phyloP scores from a whole-genome alignment of 2,113 vertebrate species.

The Oxygymnocypris stewartii region DNA sequence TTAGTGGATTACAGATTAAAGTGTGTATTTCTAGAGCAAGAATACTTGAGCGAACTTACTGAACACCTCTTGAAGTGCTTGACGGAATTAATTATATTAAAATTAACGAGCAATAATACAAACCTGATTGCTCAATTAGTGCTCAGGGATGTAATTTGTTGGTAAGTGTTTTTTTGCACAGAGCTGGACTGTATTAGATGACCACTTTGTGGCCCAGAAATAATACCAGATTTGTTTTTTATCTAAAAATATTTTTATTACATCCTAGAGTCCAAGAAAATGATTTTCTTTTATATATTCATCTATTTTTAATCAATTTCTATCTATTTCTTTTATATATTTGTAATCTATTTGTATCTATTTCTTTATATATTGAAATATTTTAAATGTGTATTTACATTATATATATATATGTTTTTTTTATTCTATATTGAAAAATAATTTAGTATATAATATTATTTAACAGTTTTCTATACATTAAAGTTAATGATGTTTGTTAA shows the following conservation, averaged over 20 bases:
- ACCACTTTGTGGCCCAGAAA: neutral
- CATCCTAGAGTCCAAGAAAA: neutral
- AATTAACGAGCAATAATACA: slow-evolving; percentile 15
- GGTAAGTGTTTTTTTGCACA: slow-evolving; percentile 4
- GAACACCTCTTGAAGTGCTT: slow-evolving; percentile 12
- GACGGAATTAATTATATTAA: neutral
- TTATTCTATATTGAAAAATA: neutral
- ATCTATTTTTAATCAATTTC: too few relatives aligned
- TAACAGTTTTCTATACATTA: too few relatives aligned
- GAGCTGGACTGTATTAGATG: neutral
- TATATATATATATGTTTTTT: too few relatives aligned
- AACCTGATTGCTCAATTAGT: slow-evolving; percentile 14
- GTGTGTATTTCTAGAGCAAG: slow-evolving; percentile 19
- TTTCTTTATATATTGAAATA: too few relatives aligned
- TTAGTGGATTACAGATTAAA: slow-evolving; percentile 20
- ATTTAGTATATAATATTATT: neutral
- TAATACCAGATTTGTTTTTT: neutral
- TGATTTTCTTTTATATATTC: neutral
- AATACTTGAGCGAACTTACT: slow-evolving; percentile 5
- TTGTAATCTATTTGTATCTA: too few relatives aligned
- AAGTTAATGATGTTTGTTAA: neutral
- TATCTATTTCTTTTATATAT: too few relatives aligned
- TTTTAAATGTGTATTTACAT: too few relatives aligned
- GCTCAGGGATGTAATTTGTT: neutral
- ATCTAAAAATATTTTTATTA: too few relatives aligned